Conservation (phyloP, 2,113 vertebrate species). For the Eclectus roratus region DNA sequence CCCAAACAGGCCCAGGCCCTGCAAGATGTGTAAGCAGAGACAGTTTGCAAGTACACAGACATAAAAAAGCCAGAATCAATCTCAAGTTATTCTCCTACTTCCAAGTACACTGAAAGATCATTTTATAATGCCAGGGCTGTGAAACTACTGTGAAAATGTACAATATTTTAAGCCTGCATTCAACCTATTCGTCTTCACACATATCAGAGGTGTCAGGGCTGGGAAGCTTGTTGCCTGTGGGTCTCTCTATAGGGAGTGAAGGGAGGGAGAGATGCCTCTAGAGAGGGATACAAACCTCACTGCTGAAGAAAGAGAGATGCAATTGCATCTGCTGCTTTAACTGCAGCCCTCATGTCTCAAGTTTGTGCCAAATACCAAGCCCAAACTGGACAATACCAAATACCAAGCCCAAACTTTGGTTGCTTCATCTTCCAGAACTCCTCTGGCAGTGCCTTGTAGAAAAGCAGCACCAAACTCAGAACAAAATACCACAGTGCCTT, state of each 20-base stretch:
- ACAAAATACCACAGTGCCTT: background rate
- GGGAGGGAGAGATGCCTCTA: background rate
- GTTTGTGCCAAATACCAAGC: background rate
- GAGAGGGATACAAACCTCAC: background rate
- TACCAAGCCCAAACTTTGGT: background rate
- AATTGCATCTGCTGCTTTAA: background rate
- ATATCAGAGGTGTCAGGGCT: slow-evolving; percentile 41
- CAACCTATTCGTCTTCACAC: slow-evolving; percentile 57
- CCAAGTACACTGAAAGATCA: slow-evolving; percentile 40
- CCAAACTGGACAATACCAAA: no score
- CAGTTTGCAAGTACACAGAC: slow-evolving; percentile 48
- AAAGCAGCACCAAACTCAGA: background rate
- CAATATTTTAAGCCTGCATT: slow-evolving; percentile 45
- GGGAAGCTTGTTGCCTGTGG: slow-evolving; percentile 34
- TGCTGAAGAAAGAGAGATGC: background rate
- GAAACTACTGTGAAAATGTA: slow-evolving; percentile 47
- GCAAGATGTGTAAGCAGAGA: slow-evolving; percentile 45
- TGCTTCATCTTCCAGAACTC: background rate
- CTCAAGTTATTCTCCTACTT: slow-evolving; percentile 39
- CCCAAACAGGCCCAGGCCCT: background rate
- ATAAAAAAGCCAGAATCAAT: slow-evolving; percentile 15
- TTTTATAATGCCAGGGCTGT: slow-evolving; percentile 32
- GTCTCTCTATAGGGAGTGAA: background rate
- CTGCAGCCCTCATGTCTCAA: background rate
- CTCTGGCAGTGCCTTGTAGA: background rate